Conservation (phyloP, 2,113 vertebrate species). For the Cyprinodon tularosa region DNA sequence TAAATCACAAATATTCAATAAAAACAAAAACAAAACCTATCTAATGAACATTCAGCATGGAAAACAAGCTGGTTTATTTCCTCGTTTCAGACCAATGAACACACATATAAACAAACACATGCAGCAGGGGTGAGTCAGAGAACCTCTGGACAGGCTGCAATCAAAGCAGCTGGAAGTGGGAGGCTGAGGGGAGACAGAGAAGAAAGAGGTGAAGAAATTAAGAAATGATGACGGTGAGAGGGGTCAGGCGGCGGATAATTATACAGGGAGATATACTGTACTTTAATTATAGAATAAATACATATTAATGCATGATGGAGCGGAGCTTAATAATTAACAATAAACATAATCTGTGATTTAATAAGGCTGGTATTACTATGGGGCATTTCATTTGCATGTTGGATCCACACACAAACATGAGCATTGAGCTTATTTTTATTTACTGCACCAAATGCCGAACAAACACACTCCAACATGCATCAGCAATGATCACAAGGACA, state of each 20-base stretch:
- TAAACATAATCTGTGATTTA: slow-evolving; percentile 68
- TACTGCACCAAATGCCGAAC: slow-evolving; percentile 14
- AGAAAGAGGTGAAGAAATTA: slow-evolving; percentile 28
- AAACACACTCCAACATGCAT: slow-evolving; percentile 58
- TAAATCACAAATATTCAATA: background rate
- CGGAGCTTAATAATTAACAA: slow-evolving; percentile 68
- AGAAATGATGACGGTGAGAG: slow-evolving; percentile 19
- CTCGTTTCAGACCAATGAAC: slow-evolving; percentile 60
- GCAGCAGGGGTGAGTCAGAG: slow-evolving; percentile 55
- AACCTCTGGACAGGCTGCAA: slow-evolving; percentile 61
- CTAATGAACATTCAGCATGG: background rate
- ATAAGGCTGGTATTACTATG: slow-evolving; percentile 66
- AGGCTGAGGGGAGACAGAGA: slow-evolving; percentile 43
- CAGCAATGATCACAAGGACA: slow-evolving; percentile 64
- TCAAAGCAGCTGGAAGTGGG: slow-evolving; percentile 17
- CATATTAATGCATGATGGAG: slow-evolving; percentile 66
- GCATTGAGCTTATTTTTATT: slow-evolving; percentile 14
- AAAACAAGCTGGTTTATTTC: slow-evolving; percentile 73
- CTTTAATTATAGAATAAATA: slow-evolving; percentile 64
- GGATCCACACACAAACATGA: slow-evolving; percentile 16
- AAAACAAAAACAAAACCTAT: background rate
- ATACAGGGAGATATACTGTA: slow-evolving; percentile 20
- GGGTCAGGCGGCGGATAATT: slow-evolving; percentile 32
- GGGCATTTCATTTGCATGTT: slow-evolving; percentile 65
- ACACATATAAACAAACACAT: slow-evolving; percentile 37